These are phyloP conservation scores for Lepidostoma basale DNA, from an alignment of 1,140 invertebrate genomes.

Conservation along the genomic window DNA sequence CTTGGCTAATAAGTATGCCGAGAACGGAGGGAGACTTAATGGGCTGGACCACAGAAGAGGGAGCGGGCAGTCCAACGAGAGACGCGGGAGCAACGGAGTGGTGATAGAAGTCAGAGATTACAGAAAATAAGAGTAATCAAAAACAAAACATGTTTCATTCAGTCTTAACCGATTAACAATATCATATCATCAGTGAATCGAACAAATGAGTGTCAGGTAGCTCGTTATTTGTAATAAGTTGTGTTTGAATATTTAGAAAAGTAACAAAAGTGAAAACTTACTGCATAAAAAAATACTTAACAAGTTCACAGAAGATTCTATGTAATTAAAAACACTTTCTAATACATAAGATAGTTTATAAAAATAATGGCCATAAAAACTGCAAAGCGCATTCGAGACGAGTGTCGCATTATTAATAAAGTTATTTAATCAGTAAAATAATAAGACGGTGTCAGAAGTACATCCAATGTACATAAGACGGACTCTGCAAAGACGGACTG, in stretches of 20 bases:
- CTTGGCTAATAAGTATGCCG: conserved; percentile 56
- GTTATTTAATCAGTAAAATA: conserved; percentile 33
- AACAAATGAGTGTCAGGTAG: conserved; percentile 36
- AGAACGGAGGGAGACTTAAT: conserved; percentile 57
- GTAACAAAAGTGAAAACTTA: background rate
- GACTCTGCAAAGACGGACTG: background rate
- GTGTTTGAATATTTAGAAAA: conserved; percentile 1
- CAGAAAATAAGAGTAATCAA: conserved; percentile 40
- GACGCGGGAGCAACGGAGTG: conserved; percentile 58
- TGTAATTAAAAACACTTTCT: conserved; percentile 12
- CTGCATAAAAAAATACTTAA: conserved; percentile 2
- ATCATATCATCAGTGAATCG: conserved; percentile 31
- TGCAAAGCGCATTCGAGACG: background rate
- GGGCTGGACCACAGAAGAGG: conserved; percentile 55
- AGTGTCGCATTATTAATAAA: conserved; percentile 26
- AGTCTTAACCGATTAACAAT: conserved; percentile 17
- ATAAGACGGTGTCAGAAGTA: conserved; percentile 4
- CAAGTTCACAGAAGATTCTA: background rate
- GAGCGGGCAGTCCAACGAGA: conserved; percentile 50
- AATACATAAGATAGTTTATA: conserved; percentile 19
- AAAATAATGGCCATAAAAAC: conserved; percentile 25
- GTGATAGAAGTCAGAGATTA: conserved; percentile 59
- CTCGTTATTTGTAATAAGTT: conserved; percentile 2
- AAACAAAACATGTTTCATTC: background rate
- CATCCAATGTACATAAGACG: background rate